Evolutionary conservation across 2,797 vertebrate species (phyloP).

Genomic region (Enoplosus armatus): DNA sequence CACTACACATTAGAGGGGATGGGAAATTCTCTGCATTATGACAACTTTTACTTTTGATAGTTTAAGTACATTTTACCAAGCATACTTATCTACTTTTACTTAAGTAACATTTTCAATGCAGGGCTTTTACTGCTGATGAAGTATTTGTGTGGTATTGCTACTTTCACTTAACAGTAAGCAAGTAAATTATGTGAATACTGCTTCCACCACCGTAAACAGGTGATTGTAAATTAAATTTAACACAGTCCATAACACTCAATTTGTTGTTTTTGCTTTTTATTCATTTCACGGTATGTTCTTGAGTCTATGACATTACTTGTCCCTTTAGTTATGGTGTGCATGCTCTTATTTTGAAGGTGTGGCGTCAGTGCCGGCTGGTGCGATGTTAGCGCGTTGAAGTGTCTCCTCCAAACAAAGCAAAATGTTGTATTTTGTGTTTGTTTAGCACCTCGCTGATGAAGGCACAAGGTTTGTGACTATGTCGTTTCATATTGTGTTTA

Average conservation of each 20-base stretch:
- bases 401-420: background rate
- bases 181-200: too few relatives aligned
- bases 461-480: background rate
- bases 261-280: background rate
- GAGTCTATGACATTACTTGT: background rate
- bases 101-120: too few relatives aligned
- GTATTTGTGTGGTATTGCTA: too few relatives aligned
- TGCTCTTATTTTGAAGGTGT: constrained; percentile 22
- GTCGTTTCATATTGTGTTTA: background rate
- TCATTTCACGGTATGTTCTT: background rate
- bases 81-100: too few relatives aligned
- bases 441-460: too few relatives aligned
- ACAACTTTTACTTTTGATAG: background rate
- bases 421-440: background rate
- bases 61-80: too few relatives aligned
- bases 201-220: background rate
- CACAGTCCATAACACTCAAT: background rate
- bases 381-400: background rate
- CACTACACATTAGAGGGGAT: background rate
- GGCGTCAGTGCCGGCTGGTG: background rate
- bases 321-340: background rate
- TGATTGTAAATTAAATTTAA: background rate
- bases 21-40: background rate
- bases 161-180: too few relatives aligned
- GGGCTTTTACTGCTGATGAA: too few relatives aligned